These are phyloP conservation scores for Antrozous pallidus DNA, from an alignment of 2,797 vertebrate genomes.

Conservation along the genomic window DNA sequence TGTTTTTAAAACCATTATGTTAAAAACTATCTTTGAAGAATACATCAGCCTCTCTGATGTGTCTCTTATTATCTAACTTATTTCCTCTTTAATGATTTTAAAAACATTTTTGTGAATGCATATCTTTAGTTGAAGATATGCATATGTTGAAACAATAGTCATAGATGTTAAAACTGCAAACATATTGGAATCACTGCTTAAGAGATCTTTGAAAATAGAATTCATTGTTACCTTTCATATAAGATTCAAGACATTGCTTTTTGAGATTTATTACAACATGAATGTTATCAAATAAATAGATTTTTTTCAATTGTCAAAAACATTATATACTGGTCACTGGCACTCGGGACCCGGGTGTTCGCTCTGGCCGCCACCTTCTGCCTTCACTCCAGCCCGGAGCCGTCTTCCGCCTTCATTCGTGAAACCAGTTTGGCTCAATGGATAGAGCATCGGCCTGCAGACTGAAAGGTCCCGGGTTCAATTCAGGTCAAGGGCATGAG, in stretches of 20 bases:
- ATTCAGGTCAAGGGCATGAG: too few relatives aligned
- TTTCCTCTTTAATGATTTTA: neutral
- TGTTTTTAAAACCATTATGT: neutral
- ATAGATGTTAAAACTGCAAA: neutral
- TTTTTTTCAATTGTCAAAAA: slow-evolving; percentile 10
- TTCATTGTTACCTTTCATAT: neutral
- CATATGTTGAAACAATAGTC: neutral
- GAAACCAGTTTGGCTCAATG: too few relatives aligned
- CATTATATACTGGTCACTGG: too few relatives aligned
- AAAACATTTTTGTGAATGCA: neutral
- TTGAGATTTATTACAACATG: neutral
- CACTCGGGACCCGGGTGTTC: too few relatives aligned
- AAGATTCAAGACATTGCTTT: neutral
- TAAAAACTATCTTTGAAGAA: neutral
- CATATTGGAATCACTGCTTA: neutral
- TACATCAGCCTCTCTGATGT: neutral
- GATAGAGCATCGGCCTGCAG: too few relatives aligned
- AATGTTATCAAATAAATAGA: neutral
- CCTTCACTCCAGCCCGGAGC: too few relatives aligned
- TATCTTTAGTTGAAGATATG: neutral
- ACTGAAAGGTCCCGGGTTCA: too few relatives aligned
- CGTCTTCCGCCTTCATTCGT: too few relatives aligned
- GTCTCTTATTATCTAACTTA: neutral
- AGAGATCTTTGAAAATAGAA: neutral
- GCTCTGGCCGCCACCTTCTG: too few relatives aligned